Base-by-base conservation (phyloP, 2,888 invertebrate genomes). In the Pterobdella sp. region DNA sequence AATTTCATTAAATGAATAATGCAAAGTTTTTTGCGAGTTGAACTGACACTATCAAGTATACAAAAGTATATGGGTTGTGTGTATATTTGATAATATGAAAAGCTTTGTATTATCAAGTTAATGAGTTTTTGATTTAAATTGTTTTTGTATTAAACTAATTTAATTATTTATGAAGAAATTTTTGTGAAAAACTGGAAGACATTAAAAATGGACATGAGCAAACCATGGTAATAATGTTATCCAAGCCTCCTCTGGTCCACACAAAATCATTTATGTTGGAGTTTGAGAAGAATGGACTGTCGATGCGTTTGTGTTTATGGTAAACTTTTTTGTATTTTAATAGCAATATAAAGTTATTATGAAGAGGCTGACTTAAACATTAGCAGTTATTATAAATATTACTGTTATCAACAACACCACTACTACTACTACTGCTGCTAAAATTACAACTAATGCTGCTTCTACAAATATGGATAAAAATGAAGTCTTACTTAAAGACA, bases 211-310 rank as follows among this genome's bases (percentile, higher is more conserved):
- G n/a, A n/a, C n/a, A n/a, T n/a, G n/a, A n/a, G n/a, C n/a, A n/a
- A 26, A 56, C 60, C 60, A 56, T 56, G 60, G 60, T 56, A 22
- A 56, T 56, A 26, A 56, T 56, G 60, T 56, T 56, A 26, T 56
- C 60, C 3, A 56, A 26, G n/a, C 60, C 60, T 14, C 60, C 60
- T n/a, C 60, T 56, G 60, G 60, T 56, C 60, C 60, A 56, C 60
- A 56, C 60, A 56, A 56, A 56, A 22, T 56, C 60, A 22, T 56
- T 56, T 22, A 56, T 4, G 60, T 56, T 56, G 60, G 60, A 56
- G 60, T 56, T 56, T 22, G 26, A 7, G n/a, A 56, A 22, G 60
- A 56, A 22, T 22, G 60, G 60, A 22, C 60, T 56, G 60, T 56
- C n/a, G 49, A 14, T 7, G 49, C 22, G 22, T 42, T 42, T 22